Evolutionary conservation across 2,113 vertebrate species (phyloP), one percentile per base, ranked within the genome.

Genomic region (Colius striatus): DNA sequence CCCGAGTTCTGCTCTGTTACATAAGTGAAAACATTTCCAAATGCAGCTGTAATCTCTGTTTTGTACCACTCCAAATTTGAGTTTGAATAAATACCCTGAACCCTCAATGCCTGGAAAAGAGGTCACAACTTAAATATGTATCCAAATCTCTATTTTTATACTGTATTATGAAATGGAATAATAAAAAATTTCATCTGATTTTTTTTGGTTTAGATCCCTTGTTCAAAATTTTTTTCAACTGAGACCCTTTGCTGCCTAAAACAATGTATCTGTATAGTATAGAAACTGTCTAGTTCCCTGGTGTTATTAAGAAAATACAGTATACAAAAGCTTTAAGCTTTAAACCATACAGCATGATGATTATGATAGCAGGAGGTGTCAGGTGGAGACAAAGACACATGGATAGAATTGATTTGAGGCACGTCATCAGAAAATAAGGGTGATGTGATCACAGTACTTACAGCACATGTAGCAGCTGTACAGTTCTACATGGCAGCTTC

Each of bases 401-500:
- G 54, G 96, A 81, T 95, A 78, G 93, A 91, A 96, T 77, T 96
- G 95, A 96, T 94, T 97, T 70, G 92, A 96, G 96, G 92, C 82
- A 2, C 89, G 3, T 97, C 94, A 91, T 94, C 90, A 95, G 95
- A 96, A 98, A 97, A 96, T 90, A 86, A 96, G 89, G 95, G 85
- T 72, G 94, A 97, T 97, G 96, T 90, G 97, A 98, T 97, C 98
- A 97, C 89, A 97, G 95, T 71, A 34, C 72, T 98, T 95, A 95
- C 14, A 89, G 95, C 73, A 72, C 41, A 89, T 96, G 94, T 92
- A 84, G 73, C 94, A 98, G 97, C 91, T 90, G 88, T 94, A 92
- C 92, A 67, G 22, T 96, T 95, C 88, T 96, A 77, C 97, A 92
- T 94, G 97, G 97, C 73, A 97, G 96, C 89, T 97, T 98, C 96